A percentile compares a stretch with the other conserved stretches of the same genome.
phyloP scores from a whole-genome alignment of 2,113 vertebrate species.

The Oplegnathus fasciatus region DNA sequence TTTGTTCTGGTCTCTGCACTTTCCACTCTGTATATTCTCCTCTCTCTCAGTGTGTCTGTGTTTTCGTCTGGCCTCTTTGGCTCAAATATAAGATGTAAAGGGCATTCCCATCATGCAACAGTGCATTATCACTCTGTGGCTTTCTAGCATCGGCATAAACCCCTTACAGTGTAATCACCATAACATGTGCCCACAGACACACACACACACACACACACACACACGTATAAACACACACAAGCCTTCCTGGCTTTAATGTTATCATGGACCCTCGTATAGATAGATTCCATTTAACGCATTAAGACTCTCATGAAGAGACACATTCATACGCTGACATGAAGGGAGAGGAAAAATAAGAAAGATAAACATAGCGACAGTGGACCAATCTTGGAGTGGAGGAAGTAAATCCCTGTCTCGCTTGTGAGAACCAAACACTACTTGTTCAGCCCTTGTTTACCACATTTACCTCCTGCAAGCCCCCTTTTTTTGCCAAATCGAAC shows the following conservation, averaged over 20 bases:
- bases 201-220: background rate
- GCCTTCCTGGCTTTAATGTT: slow-evolving; percentile 25
- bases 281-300: slow-evolving; percentile 15
- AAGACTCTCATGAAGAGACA: background rate
- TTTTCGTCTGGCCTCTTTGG: slow-evolving; percentile 42
- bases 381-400: background rate
- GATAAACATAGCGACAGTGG: background rate
- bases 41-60: background rate
- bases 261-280: slow-evolving; percentile 3
- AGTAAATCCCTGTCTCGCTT: background rate
- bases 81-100: slow-evolving; percentile 69
- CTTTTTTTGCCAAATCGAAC: slow-evolving; percentile 24
- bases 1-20: slow-evolving; percentile 26
- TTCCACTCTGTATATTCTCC: background rate
- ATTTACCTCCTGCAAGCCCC: slow-evolving; percentile 20
- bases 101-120: slow-evolving; percentile 77
- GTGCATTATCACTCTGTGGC: slow-evolving; percentile 62
- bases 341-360: background rate
- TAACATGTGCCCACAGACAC: slow-evolving; percentile 46
- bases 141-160: slow-evolving; percentile 73
- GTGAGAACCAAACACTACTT: slow-evolving; percentile 4
- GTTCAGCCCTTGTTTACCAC: slow-evolving; percentile 11
- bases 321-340: slow-evolving; percentile 9
- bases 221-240: background rate
- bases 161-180: slow-evolving; percentile 70